Evolutionary conservation across 2,113 vertebrate genomes (phyloP).

Genomic region (Phalacrocorax carbo): DNA sequence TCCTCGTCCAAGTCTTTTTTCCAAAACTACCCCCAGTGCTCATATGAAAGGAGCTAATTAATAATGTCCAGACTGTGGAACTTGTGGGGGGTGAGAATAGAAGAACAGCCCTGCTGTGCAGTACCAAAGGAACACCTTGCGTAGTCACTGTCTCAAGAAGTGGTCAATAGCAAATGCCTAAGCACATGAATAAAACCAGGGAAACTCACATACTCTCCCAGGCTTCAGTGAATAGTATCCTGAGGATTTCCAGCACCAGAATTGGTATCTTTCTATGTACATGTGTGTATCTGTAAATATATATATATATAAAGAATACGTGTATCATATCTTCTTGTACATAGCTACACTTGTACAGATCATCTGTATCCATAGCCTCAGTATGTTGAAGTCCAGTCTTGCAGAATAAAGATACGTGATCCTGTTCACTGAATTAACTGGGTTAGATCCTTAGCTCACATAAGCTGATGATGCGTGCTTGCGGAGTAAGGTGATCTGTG

Average conservation of each 20-base stretch:
- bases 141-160: neutral
- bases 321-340: neutral
- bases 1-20: neutral
- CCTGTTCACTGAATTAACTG: neutral
- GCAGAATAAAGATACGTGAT: neutral
- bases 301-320: neutral
- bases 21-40: neutral
- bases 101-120: neutral
- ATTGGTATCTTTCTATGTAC: neutral
- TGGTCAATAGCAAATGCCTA: neutral
- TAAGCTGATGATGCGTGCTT: neutral
- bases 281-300: neutral
- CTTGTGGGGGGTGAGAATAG: neutral
- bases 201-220: neutral
- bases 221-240: neutral
- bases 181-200: neutral
- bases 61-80: neutral
- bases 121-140: neutral
- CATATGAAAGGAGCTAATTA: neutral
- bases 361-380: accelerated
- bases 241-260: neutral
- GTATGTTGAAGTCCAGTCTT: neutral
- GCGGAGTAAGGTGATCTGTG: neutral
- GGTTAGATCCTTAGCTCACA: neutral
- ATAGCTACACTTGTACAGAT: neutral